Evolutionary conservation across 2,113 vertebrate genomes (phyloP), one percentile per base, ranked within the genome.

Genomic region (Marmota flaviventris): DNA sequence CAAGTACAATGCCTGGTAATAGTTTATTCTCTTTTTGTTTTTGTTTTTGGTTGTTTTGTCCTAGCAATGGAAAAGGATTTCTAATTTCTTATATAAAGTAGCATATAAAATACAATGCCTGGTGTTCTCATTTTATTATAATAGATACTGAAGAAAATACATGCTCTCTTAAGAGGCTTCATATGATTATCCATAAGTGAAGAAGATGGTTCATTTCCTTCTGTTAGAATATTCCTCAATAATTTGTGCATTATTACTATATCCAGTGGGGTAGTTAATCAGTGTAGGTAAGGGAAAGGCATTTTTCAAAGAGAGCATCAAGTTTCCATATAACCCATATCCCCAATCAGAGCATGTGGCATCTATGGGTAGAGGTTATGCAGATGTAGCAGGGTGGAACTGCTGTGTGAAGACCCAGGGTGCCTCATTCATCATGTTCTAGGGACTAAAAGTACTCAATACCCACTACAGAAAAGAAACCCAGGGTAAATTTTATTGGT

Each of bases 401-500:
- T 39, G 32, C 65, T 48, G 10, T 25, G 8, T 5, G 20, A 61
- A 76, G 73, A 17, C 29, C 18, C 45, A 10, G 61, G 34, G 22
- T 39, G 8, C 5, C 14, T 78, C 9, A 1, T 1, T 4, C 8
- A 29, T 56, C 18, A 14, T 5, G 3, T 25, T 45, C 16, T 0
- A 18, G 20, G 48, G 9, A 20, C 13, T 63, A 14, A 56, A 2
- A 24, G 13, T 8, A n/a, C 13, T 39, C 67, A 65, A 45, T 39
- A 4, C 22, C 63, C 16, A 12, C n/a, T 0, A 75, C 34, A 5
- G 42, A 51, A 89, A 67, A 32, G 27, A 85, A 90, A 53, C 37
- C n/a, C 56, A 81, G 20, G 0, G 1, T 13, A 10, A 34, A 70
- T 11, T 37, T 1, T 9, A 18, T 9, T 12, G 37, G 34, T 91